phyloP scores from a whole-genome alignment of 92 coral and sea anemone species.

The Umimayanthus chanpuru region DNA sequence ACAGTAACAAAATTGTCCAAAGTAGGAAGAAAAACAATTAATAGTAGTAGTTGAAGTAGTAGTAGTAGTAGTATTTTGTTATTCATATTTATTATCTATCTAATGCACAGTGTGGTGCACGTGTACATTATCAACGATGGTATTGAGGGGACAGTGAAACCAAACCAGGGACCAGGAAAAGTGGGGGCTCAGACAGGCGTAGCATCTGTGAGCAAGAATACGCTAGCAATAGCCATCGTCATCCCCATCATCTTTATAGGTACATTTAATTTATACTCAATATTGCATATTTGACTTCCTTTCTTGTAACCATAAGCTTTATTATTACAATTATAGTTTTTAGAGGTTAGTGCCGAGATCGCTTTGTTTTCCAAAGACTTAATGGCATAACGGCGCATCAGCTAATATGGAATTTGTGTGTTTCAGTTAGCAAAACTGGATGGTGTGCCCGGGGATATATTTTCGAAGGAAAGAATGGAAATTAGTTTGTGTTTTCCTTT shows the following conservation, averaged over 20 bases:
- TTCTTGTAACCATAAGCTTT: background rate
- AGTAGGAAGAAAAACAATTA: no score
- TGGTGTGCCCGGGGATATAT: background rate
- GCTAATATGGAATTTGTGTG: background rate
- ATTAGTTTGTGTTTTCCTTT: no score
- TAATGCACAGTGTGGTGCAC: conserved; percentile 21
- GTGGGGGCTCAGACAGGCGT: conserved; percentile 17
- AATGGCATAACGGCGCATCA: no score
- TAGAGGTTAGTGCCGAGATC: background rate
- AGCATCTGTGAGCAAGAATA: conserved; percentile 17
- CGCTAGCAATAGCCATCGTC: conserved; percentile 30
- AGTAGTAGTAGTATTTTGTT: background rate
- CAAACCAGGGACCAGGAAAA: background rate
- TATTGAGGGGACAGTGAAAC: conserved; percentile 26
- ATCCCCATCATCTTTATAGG: conserved; percentile 32
- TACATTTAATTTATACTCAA: background rate
- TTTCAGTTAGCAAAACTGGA: background rate
- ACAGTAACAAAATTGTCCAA: no score
- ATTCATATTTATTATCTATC: background rate
- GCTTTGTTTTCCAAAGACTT: no score
- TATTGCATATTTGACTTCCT: background rate
- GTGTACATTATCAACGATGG: conserved; percentile 17
- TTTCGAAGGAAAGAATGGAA: background rate
- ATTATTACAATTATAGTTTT: background rate
- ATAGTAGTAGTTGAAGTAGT: background rate